phyloP scores from a whole-genome alignment of 2,113 vertebrate species.

The Amphiprion ocellaris region DNA sequence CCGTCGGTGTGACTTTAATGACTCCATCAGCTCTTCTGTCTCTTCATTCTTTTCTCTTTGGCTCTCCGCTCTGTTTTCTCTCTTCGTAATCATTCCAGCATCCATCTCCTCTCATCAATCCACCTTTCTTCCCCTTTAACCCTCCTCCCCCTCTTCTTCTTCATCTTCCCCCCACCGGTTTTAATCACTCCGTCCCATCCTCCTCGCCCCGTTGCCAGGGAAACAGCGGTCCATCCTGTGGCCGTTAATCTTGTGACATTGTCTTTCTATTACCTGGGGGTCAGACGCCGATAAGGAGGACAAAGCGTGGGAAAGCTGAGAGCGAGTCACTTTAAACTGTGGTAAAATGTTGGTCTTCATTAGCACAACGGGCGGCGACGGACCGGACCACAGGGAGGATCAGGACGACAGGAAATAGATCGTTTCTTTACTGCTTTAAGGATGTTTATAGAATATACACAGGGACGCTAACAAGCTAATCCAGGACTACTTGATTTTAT shows the following conservation, averaged over 20 bases:
- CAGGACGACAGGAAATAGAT: no score
- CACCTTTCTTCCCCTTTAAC: conserved; percentile 62
- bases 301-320: conserved; percentile 60
- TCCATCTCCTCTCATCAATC: conserved; percentile 69
- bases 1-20: conserved; percentile 39
- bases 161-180: conserved; percentile 14
- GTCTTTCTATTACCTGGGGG: conserved; percentile 74
- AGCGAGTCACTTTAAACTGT: conserved; percentile 26
- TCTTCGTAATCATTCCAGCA: conserved; percentile 61
- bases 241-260: conserved; percentile 71
- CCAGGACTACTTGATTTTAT: no score
- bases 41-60: conserved; percentile 22
- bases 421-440: conserved; percentile 10
- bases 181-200: conserved; percentile 68
- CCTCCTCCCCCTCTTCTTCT: background rate
- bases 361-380: background rate
- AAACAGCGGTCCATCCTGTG: conserved; percentile 60
- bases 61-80: conserved; percentile 12
- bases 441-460: background rate
- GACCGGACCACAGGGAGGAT: background rate
- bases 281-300: conserved; percentile 72
- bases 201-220: conserved; percentile 66
- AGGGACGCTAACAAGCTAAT: no score
- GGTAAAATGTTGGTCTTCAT: conserved; percentile 43
- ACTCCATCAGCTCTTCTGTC: conserved; percentile 31